Percentiles rank a stretch among this genome's conserved stretches.
Evolutionary conservation across 2,113 vertebrate species (phyloP).

Genomic region (Myrmecophaga tridactyla): DNA sequence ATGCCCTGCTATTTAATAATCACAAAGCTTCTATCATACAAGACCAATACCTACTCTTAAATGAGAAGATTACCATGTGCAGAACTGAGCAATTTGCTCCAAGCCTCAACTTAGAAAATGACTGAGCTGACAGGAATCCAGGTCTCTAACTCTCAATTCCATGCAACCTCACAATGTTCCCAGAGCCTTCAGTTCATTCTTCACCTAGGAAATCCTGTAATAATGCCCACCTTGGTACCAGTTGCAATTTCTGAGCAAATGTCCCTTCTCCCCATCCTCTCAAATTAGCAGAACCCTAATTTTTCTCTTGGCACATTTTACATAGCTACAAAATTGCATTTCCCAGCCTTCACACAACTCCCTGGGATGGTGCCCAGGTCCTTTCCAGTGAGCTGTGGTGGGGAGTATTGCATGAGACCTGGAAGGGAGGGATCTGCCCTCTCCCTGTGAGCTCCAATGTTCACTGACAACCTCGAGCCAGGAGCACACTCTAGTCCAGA

Average conservation of each 20-base stretch:
- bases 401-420: background rate
- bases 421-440: background rate
- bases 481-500: background rate
- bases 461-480: background rate
- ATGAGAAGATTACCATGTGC: background rate
- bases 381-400: background rate
- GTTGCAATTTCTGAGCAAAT: background rate
- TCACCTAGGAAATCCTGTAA: background rate
- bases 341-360: background rate
- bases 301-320: background rate
- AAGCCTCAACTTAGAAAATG: background rate
- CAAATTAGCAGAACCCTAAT: background rate
- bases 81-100: background rate
- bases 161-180: rapidly evolving
- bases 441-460: background rate
- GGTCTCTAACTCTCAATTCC: background rate
- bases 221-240: too few relatives aligned
- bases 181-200: too few relatives aligned
- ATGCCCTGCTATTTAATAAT: too few relatives aligned
- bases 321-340: background rate
- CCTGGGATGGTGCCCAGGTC: background rate
- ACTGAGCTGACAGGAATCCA: background rate
- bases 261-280: background rate
- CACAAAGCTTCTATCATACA: background rate
- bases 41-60: background rate